Percentiles rank a stretch among this genome's conserved stretches.
Evolutionary conservation across 2,113 vertebrate species (phyloP).

Genomic region (Thamnophis sirtalis): DNA sequence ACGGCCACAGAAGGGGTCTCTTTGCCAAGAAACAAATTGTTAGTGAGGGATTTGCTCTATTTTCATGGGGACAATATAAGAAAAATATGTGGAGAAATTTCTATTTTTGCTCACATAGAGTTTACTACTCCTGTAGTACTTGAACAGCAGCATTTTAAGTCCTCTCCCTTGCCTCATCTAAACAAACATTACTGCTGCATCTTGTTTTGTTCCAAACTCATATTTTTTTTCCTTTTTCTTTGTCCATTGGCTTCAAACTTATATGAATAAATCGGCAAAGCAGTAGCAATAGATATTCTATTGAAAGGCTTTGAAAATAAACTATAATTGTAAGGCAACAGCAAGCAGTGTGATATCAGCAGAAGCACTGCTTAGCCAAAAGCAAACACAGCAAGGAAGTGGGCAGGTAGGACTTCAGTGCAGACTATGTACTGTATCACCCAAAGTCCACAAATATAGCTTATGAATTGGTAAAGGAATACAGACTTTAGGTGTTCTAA

Average conservation of each 20-base stretch:
- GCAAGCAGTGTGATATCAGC: conserved; percentile 19
- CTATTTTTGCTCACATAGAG: neutral
- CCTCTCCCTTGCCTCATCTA: neutral
- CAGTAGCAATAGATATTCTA: conserved; percentile 16
- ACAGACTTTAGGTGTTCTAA: neutral
- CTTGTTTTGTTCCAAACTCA: neutral
- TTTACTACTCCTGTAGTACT: neutral
- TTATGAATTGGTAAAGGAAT: neutral
- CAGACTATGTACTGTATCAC: neutral
- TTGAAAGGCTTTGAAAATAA: conserved; percentile 24
- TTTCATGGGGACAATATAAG: neutral
- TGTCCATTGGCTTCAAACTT: neutral
- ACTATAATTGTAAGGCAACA: neutral
- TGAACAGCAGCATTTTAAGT: neutral
- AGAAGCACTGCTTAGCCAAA: neutral
- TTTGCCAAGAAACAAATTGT: neutral
- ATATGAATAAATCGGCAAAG: conserved; percentile 5
- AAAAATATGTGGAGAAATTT: neutral
- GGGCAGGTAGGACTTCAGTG: conserved; percentile 10
- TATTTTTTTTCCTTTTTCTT: neutral
- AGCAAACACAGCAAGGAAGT: neutral
- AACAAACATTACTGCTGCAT: neutral
- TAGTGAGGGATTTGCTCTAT: neutral
- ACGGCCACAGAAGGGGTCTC: neutral
- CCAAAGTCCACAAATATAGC: neutral